Evolutionary conservation across 2,888 invertebrate genomes (phyloP).

Genomic region (Flexamia atlantica): DNA sequence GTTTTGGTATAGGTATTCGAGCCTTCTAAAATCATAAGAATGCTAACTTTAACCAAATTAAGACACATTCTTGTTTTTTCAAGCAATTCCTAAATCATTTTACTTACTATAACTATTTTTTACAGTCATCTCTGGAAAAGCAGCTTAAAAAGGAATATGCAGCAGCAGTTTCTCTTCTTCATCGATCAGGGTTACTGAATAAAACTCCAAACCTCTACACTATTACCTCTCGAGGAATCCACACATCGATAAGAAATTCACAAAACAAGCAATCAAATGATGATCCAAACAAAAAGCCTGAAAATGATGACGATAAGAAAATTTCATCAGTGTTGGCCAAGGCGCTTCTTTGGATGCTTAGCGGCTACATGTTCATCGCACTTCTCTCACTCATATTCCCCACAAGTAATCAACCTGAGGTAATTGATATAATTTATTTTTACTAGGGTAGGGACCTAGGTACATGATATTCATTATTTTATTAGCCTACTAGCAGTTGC

Average conservation of each 20-base stretch:
- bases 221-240: slow-evolving; percentile 45
- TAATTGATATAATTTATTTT: slow-evolving; percentile 73
- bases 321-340: slow-evolving; percentile 85
- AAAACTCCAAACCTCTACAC: neutral
- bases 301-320: slow-evolving; percentile 82
- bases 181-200: slow-evolving; percentile 16
- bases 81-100: no score
- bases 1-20: no score
- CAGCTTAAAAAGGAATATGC: slow-evolving; percentile 48
- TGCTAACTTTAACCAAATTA: no score
- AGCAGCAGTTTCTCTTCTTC: slow-evolving; percentile 47
- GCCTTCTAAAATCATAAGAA: no score
- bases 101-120: neutral
- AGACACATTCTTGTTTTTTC: no score
- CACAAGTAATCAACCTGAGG: slow-evolving; percentile 85
- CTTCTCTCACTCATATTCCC: slow-evolving; percentile 85
- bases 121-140: slow-evolving; percentile 6
- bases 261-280: slow-evolving; percentile 59
- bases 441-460: no score
- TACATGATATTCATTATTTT: no score
- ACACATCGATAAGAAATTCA: slow-evolving; percentile 54
- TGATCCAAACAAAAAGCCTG: slow-evolving; percentile 67
- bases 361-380: slow-evolving; percentile 86
- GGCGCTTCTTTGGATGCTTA: slow-evolving; percentile 88
- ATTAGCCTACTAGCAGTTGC: no score